Percentiles rank a stretch among this genome's conserved stretches.
Conservation (phyloP, 2,797 vertebrate species). For the Paramormyrops hopkinsi region DNA sequence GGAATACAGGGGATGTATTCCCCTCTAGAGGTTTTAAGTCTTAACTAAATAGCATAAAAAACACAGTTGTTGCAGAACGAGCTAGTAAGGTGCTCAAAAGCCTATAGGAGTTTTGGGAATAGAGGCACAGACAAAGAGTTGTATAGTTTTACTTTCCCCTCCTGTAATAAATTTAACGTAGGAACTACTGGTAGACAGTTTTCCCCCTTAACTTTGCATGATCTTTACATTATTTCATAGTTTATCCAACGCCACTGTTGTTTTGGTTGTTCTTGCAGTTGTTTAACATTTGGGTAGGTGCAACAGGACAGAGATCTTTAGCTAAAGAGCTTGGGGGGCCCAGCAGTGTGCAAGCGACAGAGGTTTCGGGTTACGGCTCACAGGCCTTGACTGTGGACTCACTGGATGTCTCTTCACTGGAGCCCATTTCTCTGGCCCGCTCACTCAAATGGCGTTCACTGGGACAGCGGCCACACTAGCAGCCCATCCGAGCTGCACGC, state of each 20-base stretch:
- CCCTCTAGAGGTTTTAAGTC: constrained; percentile 18
- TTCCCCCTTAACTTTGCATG: neutral
- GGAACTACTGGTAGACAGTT: constrained; percentile 36
- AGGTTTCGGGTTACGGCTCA: constrained; percentile 50
- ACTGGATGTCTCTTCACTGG: constrained; percentile 47
- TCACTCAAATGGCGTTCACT: neutral
- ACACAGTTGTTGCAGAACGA: constrained; percentile 48
- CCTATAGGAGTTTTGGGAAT: constrained; percentile 39
- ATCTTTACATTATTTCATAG: constrained; percentile 3
- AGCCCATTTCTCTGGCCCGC: neutral
- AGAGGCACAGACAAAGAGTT: constrained; percentile 55
- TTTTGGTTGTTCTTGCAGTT: constrained; percentile 12
- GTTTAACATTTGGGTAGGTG: neutral
- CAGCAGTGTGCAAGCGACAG: constrained; percentile 24
- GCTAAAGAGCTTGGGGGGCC: neutral
- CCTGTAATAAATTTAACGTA: constrained; percentile 54
- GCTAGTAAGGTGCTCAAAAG: constrained; percentile 31
- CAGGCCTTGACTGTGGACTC: constrained; percentile 49
- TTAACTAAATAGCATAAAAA: constrained; percentile 24
- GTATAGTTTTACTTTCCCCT: constrained; percentile 58
- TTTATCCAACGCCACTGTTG: neutral
- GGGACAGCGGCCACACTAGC: neutral
- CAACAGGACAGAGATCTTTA: neutral
- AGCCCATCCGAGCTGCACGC: constrained; percentile 35
- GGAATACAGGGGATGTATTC: constrained; percentile 41